Evolutionary conservation across 2,797 vertebrate genomes (phyloP).

Genomic region (Paratrypauchen microcephalus): DNA sequence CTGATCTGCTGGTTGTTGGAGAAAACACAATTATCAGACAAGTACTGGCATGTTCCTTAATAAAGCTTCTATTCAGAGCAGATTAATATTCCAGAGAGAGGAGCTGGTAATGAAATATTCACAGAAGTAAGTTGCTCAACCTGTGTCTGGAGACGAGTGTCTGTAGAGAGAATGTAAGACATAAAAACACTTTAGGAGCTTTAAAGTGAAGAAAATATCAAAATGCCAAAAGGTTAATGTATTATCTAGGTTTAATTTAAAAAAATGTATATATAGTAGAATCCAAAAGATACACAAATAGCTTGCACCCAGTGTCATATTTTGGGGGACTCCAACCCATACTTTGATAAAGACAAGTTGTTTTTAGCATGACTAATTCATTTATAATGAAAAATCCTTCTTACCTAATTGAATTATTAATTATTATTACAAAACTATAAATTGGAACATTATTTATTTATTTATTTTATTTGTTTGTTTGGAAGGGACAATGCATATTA

Average conservation of each 20-base stretch:
- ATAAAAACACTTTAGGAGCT: background rate
- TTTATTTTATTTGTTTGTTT: too few species aligned
- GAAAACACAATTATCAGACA: conserved; percentile 22
- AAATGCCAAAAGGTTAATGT: background rate
- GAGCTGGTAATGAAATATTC: conserved; percentile 21
- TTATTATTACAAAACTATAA: background rate
- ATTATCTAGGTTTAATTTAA: background rate
- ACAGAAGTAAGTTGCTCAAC: conserved; percentile 11
- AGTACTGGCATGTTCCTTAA: conserved; percentile 10
- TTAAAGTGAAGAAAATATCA: background rate
- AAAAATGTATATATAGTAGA: too few species aligned
- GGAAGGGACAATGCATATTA: too few species aligned
- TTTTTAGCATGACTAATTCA: too few species aligned
- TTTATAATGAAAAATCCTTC: too few species aligned
- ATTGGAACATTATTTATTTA: too few species aligned
- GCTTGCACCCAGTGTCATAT: background rate
- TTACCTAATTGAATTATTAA: too few species aligned
- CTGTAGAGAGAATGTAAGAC: background rate
- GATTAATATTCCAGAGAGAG: conserved; percentile 21
- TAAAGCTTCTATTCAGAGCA: conserved; percentile 22
- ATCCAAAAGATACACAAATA: background rate
- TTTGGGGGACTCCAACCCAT: background rate
- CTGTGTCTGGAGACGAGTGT: conserved; percentile 2
- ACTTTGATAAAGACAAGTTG: too few species aligned
- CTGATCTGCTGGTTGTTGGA: conserved; percentile 7